Base-by-base conservation (phyloP, 1,140 invertebrate species). In the Heliothis virescens region DNA sequence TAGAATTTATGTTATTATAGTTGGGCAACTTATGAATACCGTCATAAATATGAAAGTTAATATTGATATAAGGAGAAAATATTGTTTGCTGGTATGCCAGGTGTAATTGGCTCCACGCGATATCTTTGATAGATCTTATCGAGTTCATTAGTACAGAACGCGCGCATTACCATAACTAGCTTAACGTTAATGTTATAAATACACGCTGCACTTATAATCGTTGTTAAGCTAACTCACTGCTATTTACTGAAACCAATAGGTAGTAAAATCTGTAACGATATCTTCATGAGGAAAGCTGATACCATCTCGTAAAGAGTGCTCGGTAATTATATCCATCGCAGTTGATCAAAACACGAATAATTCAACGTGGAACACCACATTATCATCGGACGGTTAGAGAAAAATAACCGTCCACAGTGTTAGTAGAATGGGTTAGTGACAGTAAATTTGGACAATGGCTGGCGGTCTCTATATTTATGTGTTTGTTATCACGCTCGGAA, bases 401-500 rank as follows among this genome's bases (percentile, higher is more conserved):
- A 84, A 84, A 86, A 83, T 83, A 84, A 82, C 79, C 73, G 78
- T 73, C 57, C 59, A 79, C 62, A 57, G 71, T 78, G 72, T 82
- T 83, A 82, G 78, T 82, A 82, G 77, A 82, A 86, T 78, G 83
- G 82, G 79, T 86, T 84, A 83, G 76, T 80, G 86, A 79, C 85
- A 80, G 86, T 89, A 89, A 87, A 87, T 89, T 89, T 84, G 83
- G 85, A 88, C 89, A 89, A 89, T 88, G 83, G 87, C 83, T 78
- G 81, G 59, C 82, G 82, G 82, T 83, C 83, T 83, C 81, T 83
- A 80, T 90, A 90, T 90, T 90, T 90, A 90, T 90, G 89, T 88
- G 89, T 90, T 89, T 90, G 89, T 90, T 90, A 90, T 90, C 89
- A 89, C 83, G 79, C 79, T 85, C 83, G 83, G 84, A 85, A 89